Percentiles rank a stretch among this genome's conserved stretches.
phyloP scores from a whole-genome alignment of 1,140 invertebrate species.

The Dendrolimus kikuchii region DNA sequence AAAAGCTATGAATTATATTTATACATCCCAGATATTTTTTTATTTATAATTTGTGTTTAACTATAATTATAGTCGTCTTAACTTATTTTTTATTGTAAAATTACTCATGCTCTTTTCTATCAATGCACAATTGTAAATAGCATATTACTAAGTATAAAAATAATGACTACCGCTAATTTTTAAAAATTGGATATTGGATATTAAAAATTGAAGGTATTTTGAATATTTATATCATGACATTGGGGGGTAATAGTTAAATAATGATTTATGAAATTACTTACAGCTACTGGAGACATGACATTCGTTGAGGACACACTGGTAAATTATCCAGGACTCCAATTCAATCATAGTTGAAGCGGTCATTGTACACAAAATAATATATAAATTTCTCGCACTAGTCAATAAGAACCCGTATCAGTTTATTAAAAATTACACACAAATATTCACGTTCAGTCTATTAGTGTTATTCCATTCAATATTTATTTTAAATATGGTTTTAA shows the following conservation, averaged over 20 bases:
- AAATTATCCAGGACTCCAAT: constrained; percentile 76
- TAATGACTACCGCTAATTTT: too few relatives aligned
- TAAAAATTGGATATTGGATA: too few relatives aligned
- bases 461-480: constrained; percentile 35
- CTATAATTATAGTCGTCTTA: too few relatives aligned
- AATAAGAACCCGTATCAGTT: constrained; percentile 25
- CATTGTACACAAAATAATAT: constrained; percentile 57
- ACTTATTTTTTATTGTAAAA: too few relatives aligned
- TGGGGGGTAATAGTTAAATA: constrained; percentile 3
- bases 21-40: too few relatives aligned
- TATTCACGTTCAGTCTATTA: constrained; percentile 9
- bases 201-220: too few relatives aligned
- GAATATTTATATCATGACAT: too few relatives aligned
- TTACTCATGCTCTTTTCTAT: too few relatives aligned
- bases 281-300: constrained; percentile 74
- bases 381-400: constrained; percentile 23
- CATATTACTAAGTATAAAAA: too few relatives aligned
- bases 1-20: too few relatives aligned
- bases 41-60: too few relatives aligned
- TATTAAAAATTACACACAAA: constrained; percentile 26
- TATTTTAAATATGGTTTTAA: constrained; percentile 25
- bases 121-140: too few relatives aligned
- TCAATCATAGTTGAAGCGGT: constrained; percentile 73
- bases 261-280: constrained; percentile 56
- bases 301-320: constrained; percentile 75